Percentiles rank a stretch among this genome's conserved stretches.
Evolutionary conservation across 2,888 invertebrate species (phyloP).

Genomic region (Nomada hirtipes): DNA sequence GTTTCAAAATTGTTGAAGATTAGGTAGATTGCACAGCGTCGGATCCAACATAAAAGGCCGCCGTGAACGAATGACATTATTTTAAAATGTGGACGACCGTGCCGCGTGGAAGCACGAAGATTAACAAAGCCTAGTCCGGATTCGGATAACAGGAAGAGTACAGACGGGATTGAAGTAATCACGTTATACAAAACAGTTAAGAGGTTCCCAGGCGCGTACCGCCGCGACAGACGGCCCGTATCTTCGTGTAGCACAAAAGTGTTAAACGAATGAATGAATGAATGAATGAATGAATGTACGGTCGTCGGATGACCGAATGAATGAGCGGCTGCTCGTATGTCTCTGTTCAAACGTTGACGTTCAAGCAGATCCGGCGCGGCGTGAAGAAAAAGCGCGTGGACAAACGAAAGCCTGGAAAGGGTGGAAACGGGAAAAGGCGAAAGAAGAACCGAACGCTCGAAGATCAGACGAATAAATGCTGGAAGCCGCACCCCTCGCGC

Average conservation of each 20-base stretch:
- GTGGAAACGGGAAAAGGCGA: slow-evolving; percentile 22
- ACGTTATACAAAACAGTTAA: slow-evolving; percentile 82
- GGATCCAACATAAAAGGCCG: too few species aligned
- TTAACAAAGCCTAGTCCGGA: slow-evolving; percentile 17
- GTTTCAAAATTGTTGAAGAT: too few species aligned
- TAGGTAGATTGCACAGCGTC: too few species aligned
- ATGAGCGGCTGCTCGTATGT: slow-evolving; percentile 55
- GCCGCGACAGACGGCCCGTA: slow-evolving; percentile 80
- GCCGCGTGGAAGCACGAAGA: neutral
- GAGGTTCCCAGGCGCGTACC: slow-evolving; percentile 77
- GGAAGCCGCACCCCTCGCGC: neutral
- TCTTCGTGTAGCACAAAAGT: slow-evolving; percentile 82
- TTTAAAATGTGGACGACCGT: too few species aligned
- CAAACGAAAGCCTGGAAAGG: slow-evolving; percentile 19
- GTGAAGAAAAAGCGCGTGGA: slow-evolving; percentile 22
- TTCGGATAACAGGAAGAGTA: slow-evolving; percentile 23
- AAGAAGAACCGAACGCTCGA: slow-evolving; percentile 1
- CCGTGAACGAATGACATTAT: too few species aligned
- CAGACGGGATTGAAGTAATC: slow-evolving; percentile 75
- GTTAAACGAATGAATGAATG: slow-evolving; percentile 82
- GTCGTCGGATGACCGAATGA: slow-evolving; percentile 48
- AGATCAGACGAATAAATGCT: slow-evolving; percentile 13
- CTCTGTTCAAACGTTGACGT: slow-evolving; percentile 42
- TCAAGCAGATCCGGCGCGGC: neutral
- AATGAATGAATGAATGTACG: slow-evolving; percentile 76